A percentile compares a stretch with the other conserved stretches of the same genome.
phyloP scores from a whole-genome alignment of 2,797 vertebrate genomes.

The Spea hammondii region DNA sequence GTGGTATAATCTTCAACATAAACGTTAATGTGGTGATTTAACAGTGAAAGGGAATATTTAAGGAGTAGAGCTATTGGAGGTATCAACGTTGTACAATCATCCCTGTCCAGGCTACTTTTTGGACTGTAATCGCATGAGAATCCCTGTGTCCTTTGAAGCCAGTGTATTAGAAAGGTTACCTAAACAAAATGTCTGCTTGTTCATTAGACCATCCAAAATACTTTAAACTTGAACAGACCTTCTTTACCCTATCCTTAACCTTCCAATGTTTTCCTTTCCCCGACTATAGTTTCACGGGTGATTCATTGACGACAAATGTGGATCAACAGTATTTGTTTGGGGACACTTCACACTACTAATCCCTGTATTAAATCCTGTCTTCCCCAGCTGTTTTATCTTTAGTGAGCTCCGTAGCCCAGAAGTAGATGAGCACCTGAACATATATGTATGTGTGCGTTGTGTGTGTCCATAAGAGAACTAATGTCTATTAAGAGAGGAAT shows the following conservation, averaged over 20 bases:
- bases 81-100: too few species aligned
- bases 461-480: neutral
- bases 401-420: neutral
- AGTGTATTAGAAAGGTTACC: too few species aligned
- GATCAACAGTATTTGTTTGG: neutral
- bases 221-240: neutral
- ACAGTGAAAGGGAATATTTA: too few species aligned
- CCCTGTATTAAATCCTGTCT: neutral
- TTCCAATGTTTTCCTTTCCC: neutral
- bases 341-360: neutral
- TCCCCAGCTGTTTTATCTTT: neutral
- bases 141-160: too few species aligned
- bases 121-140: too few species aligned
- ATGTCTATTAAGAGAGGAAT: constrained; percentile 8
- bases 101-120: too few species aligned
- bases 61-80: too few species aligned
- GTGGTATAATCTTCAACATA: too few species aligned
- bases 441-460: neutral
- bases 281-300: neutral
- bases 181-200: neutral
- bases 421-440: constrained; percentile 1
- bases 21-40: too few species aligned
- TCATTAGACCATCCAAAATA: neutral
- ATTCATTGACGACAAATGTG: neutral
- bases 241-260: neutral